Base-by-base conservation (phyloP, 2,888 invertebrate genomes). In the Eumacrocentrus americanus region DNA sequence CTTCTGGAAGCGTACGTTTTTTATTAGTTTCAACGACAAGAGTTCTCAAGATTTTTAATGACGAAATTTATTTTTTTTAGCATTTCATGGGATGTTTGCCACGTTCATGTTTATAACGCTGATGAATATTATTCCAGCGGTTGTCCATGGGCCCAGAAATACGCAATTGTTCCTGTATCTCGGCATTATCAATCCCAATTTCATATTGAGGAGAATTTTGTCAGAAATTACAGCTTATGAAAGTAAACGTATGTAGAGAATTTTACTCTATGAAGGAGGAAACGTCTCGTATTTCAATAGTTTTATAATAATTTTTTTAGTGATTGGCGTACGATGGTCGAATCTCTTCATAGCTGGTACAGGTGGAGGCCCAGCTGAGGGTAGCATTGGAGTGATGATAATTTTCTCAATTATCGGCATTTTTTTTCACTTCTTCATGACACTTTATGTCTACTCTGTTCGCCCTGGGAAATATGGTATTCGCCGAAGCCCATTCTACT, bases 401-500 rank as follows among this genome's bases (percentile, higher is more conserved):
- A 71, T 91, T 1, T 89, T 94, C 84, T 79, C 95, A 70, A 73
- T 89, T n/a, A 63, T 91, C 1, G 90, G 92, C 74, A 82, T 85
- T 6, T 54, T 89, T 0, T 51, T 94, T 0, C 93, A 94, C 73
- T 84, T 92, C 77, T 59, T 89, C 2, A 78, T 95, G 35, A 89
- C 95, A 0, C 82, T 95, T 67, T 97, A 96, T 76, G 81, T 95
- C 23, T 95, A 96, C 79, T 91, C 91, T 67, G 87, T 97, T 7
- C 84, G 89, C 63, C 96, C 96, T 0, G 95, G 95, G 7, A 90
- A 91, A 11, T 93, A 86, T 77, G 95, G 95, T 2, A 88, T 95
- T 0, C 89, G 91, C 0, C 87, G 88, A 63, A 89, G 88, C 22
- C 95, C 92, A 88, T 88, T 94, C 74, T 96, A 94, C 74, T 80